Evolutionary conservation across 1,140 invertebrate species (phyloP), one percentile per base, ranked within the genome.

Genomic region (Drosophila ercepeae): DNA sequence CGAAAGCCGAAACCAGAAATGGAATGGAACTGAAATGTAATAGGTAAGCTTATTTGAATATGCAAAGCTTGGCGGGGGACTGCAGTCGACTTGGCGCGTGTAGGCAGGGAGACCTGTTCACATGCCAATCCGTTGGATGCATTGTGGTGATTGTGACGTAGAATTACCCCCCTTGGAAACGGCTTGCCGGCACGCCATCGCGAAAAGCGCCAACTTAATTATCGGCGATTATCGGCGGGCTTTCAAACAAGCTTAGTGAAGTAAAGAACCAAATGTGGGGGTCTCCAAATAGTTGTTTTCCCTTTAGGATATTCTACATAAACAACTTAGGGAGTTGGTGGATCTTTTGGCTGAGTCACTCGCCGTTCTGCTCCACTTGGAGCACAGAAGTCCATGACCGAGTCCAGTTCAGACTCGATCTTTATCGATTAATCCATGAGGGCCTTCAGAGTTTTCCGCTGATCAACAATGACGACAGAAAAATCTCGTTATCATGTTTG

Each of bases 1-100:
- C 59, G 72, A 72, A 65, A 83, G 61, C 76, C 57, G 76, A 88
- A 86, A 86, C 81, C 81, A 86, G 82, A 86, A 86, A 81, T 53
- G 76, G 63, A 48, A 86, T 76, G 68, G 79, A 84, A 86, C 61
- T 59, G 52, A 78, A 83, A 81, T 76, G 77, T 81, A 77, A 88
- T 88, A 63, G 68, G 73, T 32, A 16, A 57, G 52, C 50, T 59
- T 27, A 73, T 76, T 55, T 48, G 64, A 68, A 82, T 81, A 65
- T 61, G 59, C 45, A 65, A 14, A 52, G 32, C 16, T 53, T 34
- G 29, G n/a, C n/a, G 13, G 13, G 36, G 13, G 8, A 3, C 14
- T 19, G 8, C 39, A 18, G 46, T 27, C 41, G 59, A 23, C n/a
- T n/a, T 41, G 46, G 6, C 18, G 36, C 29, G 18, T 65, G 53